These are phyloP conservation scores for Numenius phaeopus DNA, from an alignment of 2,797 vertebrate species.

Conservation along the genomic window DNA sequence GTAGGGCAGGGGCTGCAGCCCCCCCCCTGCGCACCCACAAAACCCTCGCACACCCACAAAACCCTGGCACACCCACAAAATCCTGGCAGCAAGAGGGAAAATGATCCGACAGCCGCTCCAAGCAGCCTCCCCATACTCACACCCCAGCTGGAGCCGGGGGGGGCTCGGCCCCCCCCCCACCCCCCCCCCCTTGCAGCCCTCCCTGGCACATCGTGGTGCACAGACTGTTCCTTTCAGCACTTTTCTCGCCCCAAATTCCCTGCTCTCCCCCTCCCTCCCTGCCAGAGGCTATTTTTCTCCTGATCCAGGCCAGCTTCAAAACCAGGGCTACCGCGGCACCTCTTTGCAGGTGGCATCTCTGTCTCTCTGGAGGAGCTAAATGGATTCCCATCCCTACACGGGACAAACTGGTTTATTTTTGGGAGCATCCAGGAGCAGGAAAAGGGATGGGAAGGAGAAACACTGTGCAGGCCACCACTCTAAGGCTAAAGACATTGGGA, in stretches of 20 bases:
- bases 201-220: not conserved
- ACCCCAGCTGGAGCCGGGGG: not conserved
- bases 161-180: not conserved
- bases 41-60: not conserved
- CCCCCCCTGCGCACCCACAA: not conserved
- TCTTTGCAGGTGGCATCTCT: not conserved
- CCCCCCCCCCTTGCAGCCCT: not conserved
- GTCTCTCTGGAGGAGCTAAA: slow-evolving; percentile 1
- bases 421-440: not conserved
- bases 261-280: not conserved
- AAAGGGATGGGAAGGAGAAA: not conserved
- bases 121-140: not conserved
- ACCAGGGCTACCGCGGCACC: not conserved
- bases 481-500: not conserved
- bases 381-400: not conserved
- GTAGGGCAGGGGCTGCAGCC: not conserved
- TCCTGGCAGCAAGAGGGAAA: not conserved
- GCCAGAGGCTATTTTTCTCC: slow-evolving; percentile 41
- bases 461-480: not conserved
- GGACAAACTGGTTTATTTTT: not conserved
- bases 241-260: slow-evolving; percentile 28
- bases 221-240: slow-evolving; percentile 51
- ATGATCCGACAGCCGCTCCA: not conserved
- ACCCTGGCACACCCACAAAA: not conserved
- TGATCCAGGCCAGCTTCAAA: slow-evolving; percentile 6